phyloP scores from a whole-genome alignment of 2,888 invertebrate species.

The Pseudococcus jackbeardsleyi region DNA sequence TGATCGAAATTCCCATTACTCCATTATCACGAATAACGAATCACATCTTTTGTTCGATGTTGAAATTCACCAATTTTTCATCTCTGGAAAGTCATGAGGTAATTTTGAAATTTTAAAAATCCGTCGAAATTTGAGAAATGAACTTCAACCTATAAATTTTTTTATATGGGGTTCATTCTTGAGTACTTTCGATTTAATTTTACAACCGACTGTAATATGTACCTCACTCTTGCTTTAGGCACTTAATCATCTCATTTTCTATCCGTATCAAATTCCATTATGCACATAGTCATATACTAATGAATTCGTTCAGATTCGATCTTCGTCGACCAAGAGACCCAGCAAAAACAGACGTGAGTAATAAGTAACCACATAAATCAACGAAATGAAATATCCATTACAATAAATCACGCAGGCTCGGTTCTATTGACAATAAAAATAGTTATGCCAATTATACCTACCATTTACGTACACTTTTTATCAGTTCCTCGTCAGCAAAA shows the following conservation, averaged over 20 bases:
- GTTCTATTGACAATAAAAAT: slow-evolving; percentile 2
- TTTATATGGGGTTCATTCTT: too few species aligned
- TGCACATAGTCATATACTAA: not conserved
- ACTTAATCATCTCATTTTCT: not conserved
- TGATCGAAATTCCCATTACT: too few species aligned
- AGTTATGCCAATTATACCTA: not conserved
- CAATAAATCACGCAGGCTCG: not conserved
- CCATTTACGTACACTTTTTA: not conserved
- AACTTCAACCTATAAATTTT: too few species aligned
- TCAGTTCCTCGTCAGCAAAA: not conserved
- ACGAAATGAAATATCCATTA: not conserved
- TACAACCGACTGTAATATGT: too few species aligned
- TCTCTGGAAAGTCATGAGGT: too few species aligned
- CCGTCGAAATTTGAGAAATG: too few species aligned
- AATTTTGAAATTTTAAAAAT: too few species aligned
- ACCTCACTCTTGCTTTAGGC: too few species aligned
- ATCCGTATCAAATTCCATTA: not conserved
- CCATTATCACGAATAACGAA: too few species aligned
- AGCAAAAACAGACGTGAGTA: not conserved
- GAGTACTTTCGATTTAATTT: too few species aligned
- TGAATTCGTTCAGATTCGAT: not conserved
- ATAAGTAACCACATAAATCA: not conserved
- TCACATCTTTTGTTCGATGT: too few species aligned
- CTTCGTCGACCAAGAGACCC: not conserved
- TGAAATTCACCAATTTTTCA: too few species aligned